phyloP scores from a whole-genome alignment of 2,797 vertebrate genomes.

The Helarctos malayanus region DNA sequence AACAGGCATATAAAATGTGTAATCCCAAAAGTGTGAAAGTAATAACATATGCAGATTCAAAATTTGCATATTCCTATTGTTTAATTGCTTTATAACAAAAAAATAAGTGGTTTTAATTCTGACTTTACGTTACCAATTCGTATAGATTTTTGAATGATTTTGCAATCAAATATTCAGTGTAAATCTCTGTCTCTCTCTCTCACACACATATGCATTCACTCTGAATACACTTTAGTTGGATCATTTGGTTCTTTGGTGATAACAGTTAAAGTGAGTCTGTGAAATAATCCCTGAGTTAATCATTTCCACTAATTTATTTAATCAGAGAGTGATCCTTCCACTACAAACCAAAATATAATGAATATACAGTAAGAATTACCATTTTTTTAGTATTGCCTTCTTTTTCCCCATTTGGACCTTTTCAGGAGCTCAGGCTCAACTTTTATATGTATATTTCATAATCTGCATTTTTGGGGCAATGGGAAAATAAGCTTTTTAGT shows the following conservation, averaged over 20 bases:
- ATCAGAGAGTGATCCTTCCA: not conserved
- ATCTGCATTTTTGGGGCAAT: not conserved
- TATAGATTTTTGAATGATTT: not conserved
- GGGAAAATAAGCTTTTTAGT: not conserved
- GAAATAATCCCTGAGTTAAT: not conserved
- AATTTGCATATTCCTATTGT: not conserved
- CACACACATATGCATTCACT: not conserved
- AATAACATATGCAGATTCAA: not conserved
- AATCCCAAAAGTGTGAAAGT: not conserved
- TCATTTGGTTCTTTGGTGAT: not conserved
- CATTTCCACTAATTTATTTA: not conserved
- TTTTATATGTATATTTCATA: not conserved
- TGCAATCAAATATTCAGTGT: not conserved
- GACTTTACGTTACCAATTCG: not conserved
- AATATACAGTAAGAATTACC: not conserved
- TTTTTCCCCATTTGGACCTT: not conserved
- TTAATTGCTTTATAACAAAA: constrained; percentile 28
- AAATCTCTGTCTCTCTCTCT: not conserved
- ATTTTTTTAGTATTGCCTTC: not conserved
- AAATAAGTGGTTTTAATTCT: not conserved
- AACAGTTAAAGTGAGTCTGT: not conserved
- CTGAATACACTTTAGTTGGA: not conserved
- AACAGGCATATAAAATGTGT: not conserved
- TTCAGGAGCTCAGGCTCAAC: not conserved
- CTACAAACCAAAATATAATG: constrained; percentile 28